Base-by-base conservation (phyloP, 2,113 vertebrate genomes). In the Phrynocephalus versicolor region DNA sequence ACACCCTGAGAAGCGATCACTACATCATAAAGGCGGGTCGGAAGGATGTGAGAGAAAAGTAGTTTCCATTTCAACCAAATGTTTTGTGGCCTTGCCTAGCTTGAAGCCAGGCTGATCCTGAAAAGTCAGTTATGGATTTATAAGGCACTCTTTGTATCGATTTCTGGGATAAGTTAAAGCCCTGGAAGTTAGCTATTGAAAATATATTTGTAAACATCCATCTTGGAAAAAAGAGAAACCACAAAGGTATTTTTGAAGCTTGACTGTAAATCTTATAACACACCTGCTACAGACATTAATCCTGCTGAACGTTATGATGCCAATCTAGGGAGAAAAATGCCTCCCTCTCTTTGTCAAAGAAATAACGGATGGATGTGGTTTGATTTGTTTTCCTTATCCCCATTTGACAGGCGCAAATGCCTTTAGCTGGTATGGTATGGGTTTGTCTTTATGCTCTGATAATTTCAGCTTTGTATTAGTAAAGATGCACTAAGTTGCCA, bases 131-230 rank as follows among this genome's bases (percentile, higher is more conserved):
- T 33, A 70, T 33, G 21, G 33, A 79, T 39, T 39, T 41, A 23
- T 79, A 41, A 41, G 41, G 35, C 35, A 79, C 62, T 79, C 6
- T 41, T 92, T 85, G 81, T 82, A 86, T 91, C 94, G 84, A 93
- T 94, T 95, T 94, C 2, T 2, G 45, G 85, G 82, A 80, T 85
- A 90, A 82, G 76, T 89, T 85, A 45, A 91, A 83, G 85, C 35
- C 71, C 78, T 82, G 88, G 85, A 60, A 91, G 82, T 90, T 80
- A 91, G 92, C 85, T 74, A 88, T 94, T 93, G 82, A 79, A 89
- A 87, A 3, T 3, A 35, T 85, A 83, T 39, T 88, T 92, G 55
- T 21, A 87, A 64, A 81, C 33, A 69, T 21, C 12, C 18, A 60
- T 89, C 51, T 51, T 77, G 64, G 88, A 85, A 79, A 64, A 35